These are phyloP conservation scores for Trissolcus basalis DNA, from an alignment of 1,140 invertebrate species.

Conservation along the genomic window DNA sequence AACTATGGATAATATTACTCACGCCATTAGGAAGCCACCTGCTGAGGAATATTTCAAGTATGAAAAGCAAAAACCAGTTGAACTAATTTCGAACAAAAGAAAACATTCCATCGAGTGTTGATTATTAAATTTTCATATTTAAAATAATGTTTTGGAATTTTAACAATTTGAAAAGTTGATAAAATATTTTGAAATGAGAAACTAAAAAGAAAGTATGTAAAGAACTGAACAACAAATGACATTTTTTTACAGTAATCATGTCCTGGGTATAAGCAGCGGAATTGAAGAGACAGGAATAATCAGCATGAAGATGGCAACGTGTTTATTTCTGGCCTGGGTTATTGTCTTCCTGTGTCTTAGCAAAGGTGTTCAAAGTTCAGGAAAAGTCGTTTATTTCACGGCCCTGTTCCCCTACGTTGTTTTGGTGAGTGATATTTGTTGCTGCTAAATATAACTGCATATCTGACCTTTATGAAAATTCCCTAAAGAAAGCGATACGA, in stretches of 20 bases:
- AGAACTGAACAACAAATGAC: not conserved
- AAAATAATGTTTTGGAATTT: too few relatives aligned
- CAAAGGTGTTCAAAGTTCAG: slow-evolving; percentile 89
- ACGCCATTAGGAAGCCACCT: slow-evolving; percentile 81
- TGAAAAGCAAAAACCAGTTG: slow-evolving; percentile 56
- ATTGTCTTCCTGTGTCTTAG: slow-evolving; percentile 88
- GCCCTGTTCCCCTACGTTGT: slow-evolving; percentile 91
- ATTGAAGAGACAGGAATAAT: slow-evolving; percentile 85
- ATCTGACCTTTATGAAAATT: too few relatives aligned
- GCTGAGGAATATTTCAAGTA: slow-evolving; percentile 92
- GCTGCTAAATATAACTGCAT: slow-evolving; percentile 6
- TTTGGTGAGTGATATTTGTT: too few relatives aligned
- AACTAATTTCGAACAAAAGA: not conserved
- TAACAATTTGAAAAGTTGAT: too few relatives aligned
- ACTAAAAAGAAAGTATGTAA: slow-evolving; percentile 3
- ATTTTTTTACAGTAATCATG: slow-evolving; percentile 71
- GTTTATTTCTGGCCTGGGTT: slow-evolving; percentile 85
- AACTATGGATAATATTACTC: slow-evolving; percentile 69
- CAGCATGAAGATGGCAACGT: slow-evolving; percentile 81
- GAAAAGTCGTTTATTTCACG: slow-evolving; percentile 91
- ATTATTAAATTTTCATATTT: too few relatives aligned
- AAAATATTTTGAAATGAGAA: too few relatives aligned
- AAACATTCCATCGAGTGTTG: too few relatives aligned
- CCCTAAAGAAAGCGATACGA: too few relatives aligned
- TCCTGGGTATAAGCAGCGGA: slow-evolving; percentile 83